Base-by-base conservation (phyloP, 2,113 vertebrate genomes). In the Psophia crepitans region DNA sequence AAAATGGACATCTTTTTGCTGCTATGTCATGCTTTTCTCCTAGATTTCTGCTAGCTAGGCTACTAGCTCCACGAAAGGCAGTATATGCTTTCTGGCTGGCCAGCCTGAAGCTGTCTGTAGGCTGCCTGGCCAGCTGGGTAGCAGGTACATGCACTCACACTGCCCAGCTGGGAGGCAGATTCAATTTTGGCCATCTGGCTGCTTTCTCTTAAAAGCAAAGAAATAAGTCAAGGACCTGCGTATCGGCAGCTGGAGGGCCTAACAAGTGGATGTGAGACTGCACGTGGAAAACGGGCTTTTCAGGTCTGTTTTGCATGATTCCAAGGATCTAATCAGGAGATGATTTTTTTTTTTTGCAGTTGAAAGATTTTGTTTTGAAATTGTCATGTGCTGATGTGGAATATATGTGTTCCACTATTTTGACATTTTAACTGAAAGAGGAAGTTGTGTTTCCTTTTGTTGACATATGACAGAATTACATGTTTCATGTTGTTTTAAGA, bases 161-260 rank as follows among this genome's bases (percentile, higher is more conserved):
- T 2, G 56, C 41, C 78, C 82, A 89, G 88, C 96, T 91, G 93
- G 74, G 78, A 94, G 82, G 51, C 41, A 92, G 14, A 54, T n/a
- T 56, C 65, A 8, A 2, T 44, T 44, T 32, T 58, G 91, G 17
- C 93, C 86, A 93, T 82, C 95, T 97, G 91, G 79, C 83, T 82
- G 51, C 75, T 79, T 78, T 58, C 93, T 85, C 66, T 63, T 26
- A 80, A 80, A 79, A 68, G 61, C 70, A 80, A 74, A 46, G 70
- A 33, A 83, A 58, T 56, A 63, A 92, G 70, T 46, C 43, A 43
- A 76, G 93, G 79, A 85, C 23, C 57, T 9, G 57, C 39, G 33
- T 19, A 20, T 17, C 60, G 79, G 79, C 83, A 94, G 91, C 93
- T 90, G 91, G 66, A 90, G 66, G 48, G 78, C 18, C 32, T 93